phyloP scores from a whole-genome alignment of 1,140 invertebrate genomes.

The Mamestra configurata region DNA sequence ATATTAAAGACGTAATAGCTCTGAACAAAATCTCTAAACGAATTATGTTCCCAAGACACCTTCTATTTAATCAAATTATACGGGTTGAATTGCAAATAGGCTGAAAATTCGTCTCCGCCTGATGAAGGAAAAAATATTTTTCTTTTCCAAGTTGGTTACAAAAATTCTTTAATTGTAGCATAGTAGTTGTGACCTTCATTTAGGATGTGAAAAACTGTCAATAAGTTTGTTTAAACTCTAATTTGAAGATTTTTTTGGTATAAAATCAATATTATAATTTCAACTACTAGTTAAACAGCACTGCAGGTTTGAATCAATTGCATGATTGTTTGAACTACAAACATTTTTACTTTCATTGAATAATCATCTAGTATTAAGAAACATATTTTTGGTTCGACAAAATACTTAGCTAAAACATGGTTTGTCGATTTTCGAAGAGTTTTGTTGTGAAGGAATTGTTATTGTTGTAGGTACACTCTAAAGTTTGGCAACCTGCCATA shows the following conservation, averaged over 20 bases:
- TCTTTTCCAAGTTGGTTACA: not conserved
- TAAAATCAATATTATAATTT: too few species aligned
- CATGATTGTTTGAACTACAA: not conserved
- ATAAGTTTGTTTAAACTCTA: too few species aligned
- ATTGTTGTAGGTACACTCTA: not conserved
- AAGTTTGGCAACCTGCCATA: slow-evolving; percentile 19
- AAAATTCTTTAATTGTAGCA: not conserved
- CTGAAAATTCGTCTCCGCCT: slow-evolving; percentile 9
- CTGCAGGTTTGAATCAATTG: not conserved
- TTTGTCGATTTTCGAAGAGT: not conserved
- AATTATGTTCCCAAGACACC: slow-evolving; percentile 28
- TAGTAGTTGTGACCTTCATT: not conserved
- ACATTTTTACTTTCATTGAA: not conserved
- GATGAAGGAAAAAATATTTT: slow-evolving; percentile 7
- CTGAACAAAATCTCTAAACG: slow-evolving; percentile 20
- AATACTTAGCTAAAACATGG: not conserved
- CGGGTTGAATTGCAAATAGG: slow-evolving; percentile 54
- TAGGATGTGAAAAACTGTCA: too few species aligned
- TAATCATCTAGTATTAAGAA: too few species aligned
- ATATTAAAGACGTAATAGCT: not conserved
- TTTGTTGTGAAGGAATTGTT: not conserved
- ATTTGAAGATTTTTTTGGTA: too few species aligned
- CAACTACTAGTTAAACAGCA: not conserved
- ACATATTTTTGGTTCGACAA: too few species aligned
- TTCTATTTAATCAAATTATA: slow-evolving; percentile 44